Evolutionary conservation across 2,113 vertebrate genomes (phyloP).

Genomic region (Callospermophilus lateralis): DNA sequence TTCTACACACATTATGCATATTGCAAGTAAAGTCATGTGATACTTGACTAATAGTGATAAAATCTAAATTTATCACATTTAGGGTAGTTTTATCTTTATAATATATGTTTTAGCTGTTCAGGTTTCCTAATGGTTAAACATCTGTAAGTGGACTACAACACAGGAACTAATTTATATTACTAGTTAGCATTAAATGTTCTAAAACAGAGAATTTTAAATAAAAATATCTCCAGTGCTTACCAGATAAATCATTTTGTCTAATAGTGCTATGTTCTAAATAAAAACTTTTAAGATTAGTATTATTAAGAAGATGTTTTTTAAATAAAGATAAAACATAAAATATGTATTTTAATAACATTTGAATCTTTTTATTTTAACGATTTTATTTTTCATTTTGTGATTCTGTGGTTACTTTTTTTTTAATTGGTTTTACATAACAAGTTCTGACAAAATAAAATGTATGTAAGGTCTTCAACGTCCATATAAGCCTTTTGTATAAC

Average conservation of each 20-base stretch:
- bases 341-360: neutral
- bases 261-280: neutral
- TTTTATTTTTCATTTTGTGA: neutral
- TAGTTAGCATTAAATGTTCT: neutral
- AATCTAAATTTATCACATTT: neutral
- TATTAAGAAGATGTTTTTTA: neutral
- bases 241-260: constrained; percentile 18
- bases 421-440: neutral
- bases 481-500: neutral
- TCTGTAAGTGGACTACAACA: neutral
- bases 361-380: neutral
- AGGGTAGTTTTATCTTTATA: too few species aligned
- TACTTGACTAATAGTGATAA: neutral
- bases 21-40: neutral
- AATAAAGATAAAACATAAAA: neutral
- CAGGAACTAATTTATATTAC: neutral
- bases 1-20: neutral
- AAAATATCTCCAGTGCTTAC: neutral
- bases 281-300: neutral
- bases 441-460: neutral
- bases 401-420: neutral
- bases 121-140: neutral
- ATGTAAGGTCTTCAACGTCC: neutral
- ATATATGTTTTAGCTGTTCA: neutral
- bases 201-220: constrained; percentile 26